These are phyloP conservation scores for Nemoura dubitans DNA, from an alignment of 2,888 invertebrate genomes.

Conservation along the genomic window DNA sequence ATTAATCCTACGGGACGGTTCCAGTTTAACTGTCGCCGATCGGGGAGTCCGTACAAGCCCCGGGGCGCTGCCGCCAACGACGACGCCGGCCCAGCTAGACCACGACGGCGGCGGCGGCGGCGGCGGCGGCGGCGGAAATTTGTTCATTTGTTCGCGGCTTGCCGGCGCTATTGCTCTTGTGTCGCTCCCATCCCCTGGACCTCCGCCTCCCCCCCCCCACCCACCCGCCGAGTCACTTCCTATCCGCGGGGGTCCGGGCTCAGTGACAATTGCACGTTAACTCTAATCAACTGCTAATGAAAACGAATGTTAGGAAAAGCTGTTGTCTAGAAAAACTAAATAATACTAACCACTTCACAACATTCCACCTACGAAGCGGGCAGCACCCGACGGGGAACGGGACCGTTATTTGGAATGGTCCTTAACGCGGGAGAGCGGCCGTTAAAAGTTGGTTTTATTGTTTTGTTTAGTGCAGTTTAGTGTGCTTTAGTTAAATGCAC, in stretches of 20 bases:
- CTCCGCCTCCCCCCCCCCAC: slow-evolving; percentile 17
- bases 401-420: neutral
- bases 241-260: slow-evolving; percentile 38
- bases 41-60: slow-evolving; percentile 49
- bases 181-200: neutral
- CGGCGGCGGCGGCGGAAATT: slow-evolving; percentile 48
- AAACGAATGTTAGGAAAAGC: slow-evolving; percentile 48
- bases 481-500: slow-evolving; percentile 7
- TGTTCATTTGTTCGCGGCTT: slow-evolving; percentile 48
- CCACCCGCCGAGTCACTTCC: neutral
- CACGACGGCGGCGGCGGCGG: slow-evolving; percentile 42
- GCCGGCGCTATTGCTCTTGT: slow-evolving; percentile 33
- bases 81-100: slow-evolving; percentile 25
- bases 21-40: slow-evolving; percentile 45
- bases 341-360: slow-evolving; percentile 39
- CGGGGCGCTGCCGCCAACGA: slow-evolving; percentile 22
- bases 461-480: neutral
- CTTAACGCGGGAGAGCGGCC: neutral
- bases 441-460: neutral
- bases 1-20: slow-evolving; percentile 46
- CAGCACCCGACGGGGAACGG: neutral
- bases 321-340: slow-evolving; percentile 19
- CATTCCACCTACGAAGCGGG: slow-evolving; percentile 15
- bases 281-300: slow-evolving; percentile 52
- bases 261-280: slow-evolving; percentile 51